Base-by-base conservation (phyloP, 2,113 vertebrate genomes). In the Heterotilapia buettikoferi region DNA sequence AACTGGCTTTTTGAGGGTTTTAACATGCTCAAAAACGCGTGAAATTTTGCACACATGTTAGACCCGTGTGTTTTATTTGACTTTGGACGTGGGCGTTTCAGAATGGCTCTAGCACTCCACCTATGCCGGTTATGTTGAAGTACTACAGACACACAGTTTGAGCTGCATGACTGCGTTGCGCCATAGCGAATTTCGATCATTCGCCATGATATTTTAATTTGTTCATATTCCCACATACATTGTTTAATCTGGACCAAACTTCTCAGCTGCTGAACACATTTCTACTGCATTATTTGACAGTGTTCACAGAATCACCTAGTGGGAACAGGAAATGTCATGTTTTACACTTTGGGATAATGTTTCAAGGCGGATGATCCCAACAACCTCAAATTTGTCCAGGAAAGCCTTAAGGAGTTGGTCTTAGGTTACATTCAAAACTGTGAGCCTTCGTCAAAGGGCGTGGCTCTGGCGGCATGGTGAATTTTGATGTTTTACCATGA, bases 121-220 rank as follows among this genome's bases (percentile, higher is more conserved):
- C 59, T n/a, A 0, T 36, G 59, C 59, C 0, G 1, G 31, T 33
- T 36, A n/a, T 63, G 16, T 63, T 1, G 31, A 36, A 63, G 31
- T 63, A 63, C 59, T 11, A 36, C 16, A 19, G 59, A 36, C 18
- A 63, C 59, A 36, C 6, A 36, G 2, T 63, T 63, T 63, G 31
- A 36, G 0, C 29, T 11, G 29, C 1, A n/a, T 63, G 59, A 5
- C 6, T 33, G 13, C 33, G 1, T 66, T 10, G 19, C 3, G 0
- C 19, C 18, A 13, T 36, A 12, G 61, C 6, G 0, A 38, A 66
- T 66, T 38, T 66, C 0, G 1, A 38, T 38, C n/a, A 38, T 66
- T 66, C 0, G 3, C 33, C 0, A 66, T 13, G 33, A 66, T 66
- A 38, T 66, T 66, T 7, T 66, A 12, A 66, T 66, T 38, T 66